Conservation (phyloP, 2,888 invertebrate genomes). For the Meandrusa payeni region DNA sequence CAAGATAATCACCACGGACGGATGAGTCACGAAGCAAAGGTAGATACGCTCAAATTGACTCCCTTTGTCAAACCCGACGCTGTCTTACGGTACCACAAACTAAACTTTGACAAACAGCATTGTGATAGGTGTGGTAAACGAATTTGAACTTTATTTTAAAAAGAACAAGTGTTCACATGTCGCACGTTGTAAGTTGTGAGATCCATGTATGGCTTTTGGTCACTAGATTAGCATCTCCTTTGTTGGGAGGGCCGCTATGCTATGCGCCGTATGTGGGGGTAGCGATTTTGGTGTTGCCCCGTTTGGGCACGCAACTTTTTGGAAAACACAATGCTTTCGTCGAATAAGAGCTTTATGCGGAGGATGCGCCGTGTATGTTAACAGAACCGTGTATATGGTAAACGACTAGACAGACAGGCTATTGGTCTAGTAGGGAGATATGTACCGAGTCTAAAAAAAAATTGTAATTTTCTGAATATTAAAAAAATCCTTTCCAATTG, state of each 20-base stretch:
- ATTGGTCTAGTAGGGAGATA: too few relatives aligned
- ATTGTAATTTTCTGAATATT: too few relatives aligned
- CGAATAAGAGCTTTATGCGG: conserved; percentile 4
- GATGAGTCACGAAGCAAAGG: conserved; percentile 69
- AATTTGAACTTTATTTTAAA: conserved; percentile 9
- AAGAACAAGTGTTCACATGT: neutral
- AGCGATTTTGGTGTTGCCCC: conserved; percentile 14
- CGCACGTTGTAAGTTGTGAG: neutral
- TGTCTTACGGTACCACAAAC: conserved; percentile 27
- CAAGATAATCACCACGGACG: conserved; percentile 60
- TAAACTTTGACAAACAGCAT: neutral
- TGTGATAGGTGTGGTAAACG: neutral
- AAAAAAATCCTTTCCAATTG: too few relatives aligned
- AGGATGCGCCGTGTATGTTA: neutral
- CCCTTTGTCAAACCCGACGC: conserved; percentile 63
- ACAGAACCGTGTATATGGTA: neutral
- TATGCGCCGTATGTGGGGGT: conserved; percentile 17
- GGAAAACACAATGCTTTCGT: conserved; percentile 19
- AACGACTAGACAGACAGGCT: too few relatives aligned
- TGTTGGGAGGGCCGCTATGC: conserved; percentile 15
- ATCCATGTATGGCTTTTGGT: conserved; percentile 18
- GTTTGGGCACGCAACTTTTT: conserved; percentile 7
- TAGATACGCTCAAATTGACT: conserved; percentile 62
- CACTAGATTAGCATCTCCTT: conserved; percentile 22
- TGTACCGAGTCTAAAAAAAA: too few relatives aligned